Percentiles rank a stretch among this genome's conserved stretches.
Conservation (phyloP, 1,140 invertebrate species). For the Adelges cooleyi region DNA sequence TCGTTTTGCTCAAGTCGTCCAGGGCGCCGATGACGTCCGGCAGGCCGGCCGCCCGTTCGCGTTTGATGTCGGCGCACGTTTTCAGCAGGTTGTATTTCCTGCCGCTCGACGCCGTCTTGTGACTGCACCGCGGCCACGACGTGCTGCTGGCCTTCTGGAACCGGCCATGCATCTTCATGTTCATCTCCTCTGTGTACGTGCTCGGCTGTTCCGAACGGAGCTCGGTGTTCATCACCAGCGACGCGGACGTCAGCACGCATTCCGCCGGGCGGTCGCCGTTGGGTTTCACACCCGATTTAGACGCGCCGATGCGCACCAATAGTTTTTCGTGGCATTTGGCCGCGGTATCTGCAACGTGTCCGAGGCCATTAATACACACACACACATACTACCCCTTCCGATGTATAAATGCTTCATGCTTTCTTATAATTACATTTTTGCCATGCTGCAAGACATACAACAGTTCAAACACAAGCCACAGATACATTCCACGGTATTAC, state of each 20-base stretch:
- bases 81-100: neutral
- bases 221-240: constrained; percentile 1
- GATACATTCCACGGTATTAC: no score
- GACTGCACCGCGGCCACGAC: constrained; percentile 1
- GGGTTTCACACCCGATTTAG: neutral
- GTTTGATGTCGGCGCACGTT: neutral
- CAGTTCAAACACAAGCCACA: no score
- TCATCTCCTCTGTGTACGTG: constrained; percentile 6
- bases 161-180: neutral
- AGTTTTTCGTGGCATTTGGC: constrained; percentile 21
- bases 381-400: no score
- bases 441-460: no score
- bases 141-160: neutral
- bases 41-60: neutral
- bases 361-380: neutral
- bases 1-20: constrained; percentile 31
- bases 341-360: constrained; percentile 17
- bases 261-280: neutral
- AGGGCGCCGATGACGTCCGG: constrained; percentile 30
- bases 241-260: constrained; percentile 8
- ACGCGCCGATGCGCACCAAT: constrained; percentile 13
- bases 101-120: neutral
- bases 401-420: no score
- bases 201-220: neutral
- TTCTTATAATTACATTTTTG: no score